These are phyloP conservation scores for Pseudorectes ferrugineus DNA, from an alignment of 2,113 vertebrate genomes.

Conservation along the genomic window DNA sequence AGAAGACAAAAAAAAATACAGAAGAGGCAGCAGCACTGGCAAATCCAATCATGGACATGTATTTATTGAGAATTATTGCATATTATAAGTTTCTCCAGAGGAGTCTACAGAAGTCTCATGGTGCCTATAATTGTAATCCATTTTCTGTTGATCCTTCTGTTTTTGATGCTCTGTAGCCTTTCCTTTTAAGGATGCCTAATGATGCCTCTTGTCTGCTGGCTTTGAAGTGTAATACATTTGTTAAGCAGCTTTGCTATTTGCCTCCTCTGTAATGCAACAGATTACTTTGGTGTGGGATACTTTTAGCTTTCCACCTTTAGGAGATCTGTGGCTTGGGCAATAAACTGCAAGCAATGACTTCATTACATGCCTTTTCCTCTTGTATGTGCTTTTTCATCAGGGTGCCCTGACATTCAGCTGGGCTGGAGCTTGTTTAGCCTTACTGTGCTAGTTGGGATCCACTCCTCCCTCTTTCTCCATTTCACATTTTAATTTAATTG, in stretches of 20 bases:
- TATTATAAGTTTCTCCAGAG: neutral
- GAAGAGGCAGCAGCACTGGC: neutral
- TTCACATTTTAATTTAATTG: neutral
- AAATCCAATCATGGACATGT: neutral
- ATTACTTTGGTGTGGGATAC: neutral
- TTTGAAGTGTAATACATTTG: neutral
- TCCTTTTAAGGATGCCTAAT: neutral
- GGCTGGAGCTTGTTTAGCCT: neutral
- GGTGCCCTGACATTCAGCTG: neutral
- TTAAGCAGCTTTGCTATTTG: neutral
- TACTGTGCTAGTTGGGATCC: neutral
- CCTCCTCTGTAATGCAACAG: neutral
- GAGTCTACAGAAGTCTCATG: neutral
- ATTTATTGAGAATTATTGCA: neutral
- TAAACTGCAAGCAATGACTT: neutral
- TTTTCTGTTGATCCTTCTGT: neutral
- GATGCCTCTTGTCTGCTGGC: neutral
- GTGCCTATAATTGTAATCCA: neutral
- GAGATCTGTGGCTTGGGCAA: neutral
- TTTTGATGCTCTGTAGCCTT: neutral
- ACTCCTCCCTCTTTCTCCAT: neutral
- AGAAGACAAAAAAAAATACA: neutral
- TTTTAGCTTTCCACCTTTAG: neutral
- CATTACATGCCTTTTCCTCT: neutral
- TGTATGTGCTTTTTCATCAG: neutral